Percentiles rank a stretch among this genome's conserved stretches.
These are phyloP conservation scores for Scolopax bukidnonensis DNA, from an alignment of 2,797 vertebrate genomes.

Conservation along the genomic window DNA sequence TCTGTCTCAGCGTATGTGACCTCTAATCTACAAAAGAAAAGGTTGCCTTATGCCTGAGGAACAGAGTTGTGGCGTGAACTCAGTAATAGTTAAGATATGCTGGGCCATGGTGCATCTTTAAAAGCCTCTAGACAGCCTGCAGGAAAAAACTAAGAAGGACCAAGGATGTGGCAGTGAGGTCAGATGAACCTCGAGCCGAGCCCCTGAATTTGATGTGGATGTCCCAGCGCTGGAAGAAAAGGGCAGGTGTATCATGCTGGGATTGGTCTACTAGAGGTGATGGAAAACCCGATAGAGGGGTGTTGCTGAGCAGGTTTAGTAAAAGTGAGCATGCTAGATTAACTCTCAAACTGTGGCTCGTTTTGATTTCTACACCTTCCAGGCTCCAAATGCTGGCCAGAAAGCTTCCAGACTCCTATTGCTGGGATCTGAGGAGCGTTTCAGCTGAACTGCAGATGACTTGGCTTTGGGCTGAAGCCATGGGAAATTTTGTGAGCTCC, in stretches of 20 bases:
- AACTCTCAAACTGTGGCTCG: neutral
- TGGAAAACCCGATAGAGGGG: neutral
- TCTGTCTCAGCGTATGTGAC: neutral
- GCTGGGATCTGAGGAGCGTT: neutral
- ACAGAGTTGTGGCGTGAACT: neutral
- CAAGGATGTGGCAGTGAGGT: neutral
- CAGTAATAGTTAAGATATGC: neutral
- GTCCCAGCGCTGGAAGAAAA: neutral
- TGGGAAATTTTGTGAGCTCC: neutral
- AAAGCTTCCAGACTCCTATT: neutral
- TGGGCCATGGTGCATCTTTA: neutral
- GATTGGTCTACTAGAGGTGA: neutral
- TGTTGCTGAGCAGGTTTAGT: neutral
- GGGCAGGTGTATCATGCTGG: neutral
- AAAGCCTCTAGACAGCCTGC: neutral
- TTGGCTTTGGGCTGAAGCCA: constrained; percentile 1
- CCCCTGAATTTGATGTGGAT: neutral
- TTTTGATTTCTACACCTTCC: neutral
- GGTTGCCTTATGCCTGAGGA: neutral
- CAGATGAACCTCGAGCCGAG: neutral
- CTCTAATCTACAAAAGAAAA: neutral
- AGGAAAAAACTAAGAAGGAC: neutral
- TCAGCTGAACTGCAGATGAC: constrained; percentile 12
- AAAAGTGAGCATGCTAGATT: neutral
- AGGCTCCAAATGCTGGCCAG: neutral